Base-by-base conservation (phyloP, 2,888 invertebrate species). In the Heliconius aoede region DNA sequence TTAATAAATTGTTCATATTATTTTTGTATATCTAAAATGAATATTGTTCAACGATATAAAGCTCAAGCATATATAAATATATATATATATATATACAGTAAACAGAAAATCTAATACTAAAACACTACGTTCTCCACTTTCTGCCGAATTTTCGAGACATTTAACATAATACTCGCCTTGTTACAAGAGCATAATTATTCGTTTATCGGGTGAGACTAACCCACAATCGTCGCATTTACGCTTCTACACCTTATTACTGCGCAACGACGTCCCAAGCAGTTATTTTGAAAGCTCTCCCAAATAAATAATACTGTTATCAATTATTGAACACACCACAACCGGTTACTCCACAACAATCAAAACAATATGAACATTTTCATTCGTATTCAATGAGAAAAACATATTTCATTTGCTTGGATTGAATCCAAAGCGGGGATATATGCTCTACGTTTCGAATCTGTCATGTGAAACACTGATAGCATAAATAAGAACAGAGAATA, bases 361-460 rank as follows among this genome's bases (percentile, higher is more conserved):
- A 86, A 86, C 82, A 84, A 85, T 85, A 84, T 80, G 80, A 84
- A 77, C 76, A 76, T 82, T 85, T 84, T 80, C 79, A 79, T 84
- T 81, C 77, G 78, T 84, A 85, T 88, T 87, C 86, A 86, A 88
- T 86, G 84, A 84, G 85, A 84, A 85, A 86, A 86, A 84, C 85
- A 86, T 88, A 86, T 89, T 87, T 86, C 86, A 88, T 87, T 82
- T 81, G 78, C 80, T 86, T 90, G 90, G 90, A 88, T 82, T 82
- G 83, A 78, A 83, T 87, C 89, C 89, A 90, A 87, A 83, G 82
- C 79, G 84, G 55, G 72, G 74, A 76, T 77, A 75, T 85, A 88
- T 87, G 80, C 55, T n/a, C 21, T 55, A 21, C 82, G 83, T 84
- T 84, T 82, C 82, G 84, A 84, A 82, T 85, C 84, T 84, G 85